These are phyloP conservation scores for Callipepla squamata DNA, from an alignment of 2,113 vertebrate genomes.

Conservation along the genomic window DNA sequence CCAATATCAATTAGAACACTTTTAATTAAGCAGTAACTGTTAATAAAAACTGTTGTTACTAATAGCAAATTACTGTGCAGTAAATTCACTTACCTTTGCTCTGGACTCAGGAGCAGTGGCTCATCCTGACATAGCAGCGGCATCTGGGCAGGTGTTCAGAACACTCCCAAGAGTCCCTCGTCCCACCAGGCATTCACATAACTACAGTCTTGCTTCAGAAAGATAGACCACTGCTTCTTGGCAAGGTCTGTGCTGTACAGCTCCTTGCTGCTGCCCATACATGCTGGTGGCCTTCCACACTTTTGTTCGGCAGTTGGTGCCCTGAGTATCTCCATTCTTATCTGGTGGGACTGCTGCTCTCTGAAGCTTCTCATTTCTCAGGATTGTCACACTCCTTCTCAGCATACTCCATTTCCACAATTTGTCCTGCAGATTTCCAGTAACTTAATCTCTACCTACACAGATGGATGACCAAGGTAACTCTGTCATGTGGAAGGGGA, in stretches of 20 bases:
- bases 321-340: neutral
- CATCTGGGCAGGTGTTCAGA: neutral
- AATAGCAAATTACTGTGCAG: neutral
- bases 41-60: neutral
- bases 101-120: neutral
- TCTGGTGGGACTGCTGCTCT: neutral
- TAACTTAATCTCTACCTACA: neutral
- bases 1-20: neutral
- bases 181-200: neutral
- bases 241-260: neutral
- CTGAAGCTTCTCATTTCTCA: neutral
- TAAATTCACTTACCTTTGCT: neutral
- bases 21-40: neutral
- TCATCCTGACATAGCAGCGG: accelerated
- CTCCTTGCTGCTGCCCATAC: neutral
- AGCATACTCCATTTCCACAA: neutral
- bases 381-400: neutral
- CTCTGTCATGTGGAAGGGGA: neutral
- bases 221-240: neutral
- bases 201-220: neutral
- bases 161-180: accelerated
- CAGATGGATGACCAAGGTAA: neutral
- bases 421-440: neutral
- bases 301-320: neutral
- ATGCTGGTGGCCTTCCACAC: neutral